A percentile compares a stretch with the other conserved stretches of the same genome.
These are phyloP conservation scores for Hirtodrosophila alboralis DNA, from an alignment of 2,888 invertebrate genomes.

Conservation along the genomic window DNA sequence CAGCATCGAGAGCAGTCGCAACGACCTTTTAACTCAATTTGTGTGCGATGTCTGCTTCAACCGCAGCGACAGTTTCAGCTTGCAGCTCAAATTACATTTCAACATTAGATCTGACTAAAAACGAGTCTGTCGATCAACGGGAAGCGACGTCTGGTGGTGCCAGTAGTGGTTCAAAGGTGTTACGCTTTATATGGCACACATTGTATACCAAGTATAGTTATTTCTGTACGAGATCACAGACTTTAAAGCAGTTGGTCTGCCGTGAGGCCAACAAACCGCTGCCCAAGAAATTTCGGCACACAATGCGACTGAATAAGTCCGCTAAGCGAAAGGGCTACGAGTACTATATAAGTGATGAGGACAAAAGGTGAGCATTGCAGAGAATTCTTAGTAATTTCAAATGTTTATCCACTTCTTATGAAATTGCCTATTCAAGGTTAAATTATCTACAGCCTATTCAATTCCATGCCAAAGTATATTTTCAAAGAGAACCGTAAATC, in stretches of 20 bases:
- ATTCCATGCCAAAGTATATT: not conserved
- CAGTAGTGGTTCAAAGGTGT: slow-evolving; percentile 64
- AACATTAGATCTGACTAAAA: slow-evolving; percentile 59
- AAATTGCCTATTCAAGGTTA: slow-evolving; percentile 10
- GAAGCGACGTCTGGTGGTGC: slow-evolving; percentile 36
- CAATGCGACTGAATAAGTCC: slow-evolving; percentile 79
- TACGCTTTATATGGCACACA: slow-evolving; percentile 78
- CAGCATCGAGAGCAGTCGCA: slow-evolving; percentile 65
- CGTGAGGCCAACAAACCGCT: slow-evolving; percentile 79
- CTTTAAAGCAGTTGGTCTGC: slow-evolving; percentile 61
- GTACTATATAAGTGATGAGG: slow-evolving; percentile 80
- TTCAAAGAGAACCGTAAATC: not conserved
- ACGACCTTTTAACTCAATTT: slow-evolving; percentile 10
- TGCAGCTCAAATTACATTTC: slow-evolving; percentile 56
- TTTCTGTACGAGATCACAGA: slow-evolving; percentile 65
- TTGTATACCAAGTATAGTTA: slow-evolving; percentile 74
- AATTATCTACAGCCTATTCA: not conserved
- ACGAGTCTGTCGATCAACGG: slow-evolving; percentile 36
- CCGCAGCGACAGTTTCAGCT: slow-evolving; percentile 23
- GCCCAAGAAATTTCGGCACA: slow-evolving; percentile 77
- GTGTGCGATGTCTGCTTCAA: slow-evolving; percentile 39
- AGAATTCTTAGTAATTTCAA: too few relatives aligned
- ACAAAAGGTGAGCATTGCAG: slow-evolving; percentile 68
- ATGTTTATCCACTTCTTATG: not conserved
- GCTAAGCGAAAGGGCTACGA: slow-evolving; percentile 81